These are phyloP conservation scores for Sciurus carolinensis DNA, from an alignment of 2,797 vertebrate genomes.

Conservation along the genomic window DNA sequence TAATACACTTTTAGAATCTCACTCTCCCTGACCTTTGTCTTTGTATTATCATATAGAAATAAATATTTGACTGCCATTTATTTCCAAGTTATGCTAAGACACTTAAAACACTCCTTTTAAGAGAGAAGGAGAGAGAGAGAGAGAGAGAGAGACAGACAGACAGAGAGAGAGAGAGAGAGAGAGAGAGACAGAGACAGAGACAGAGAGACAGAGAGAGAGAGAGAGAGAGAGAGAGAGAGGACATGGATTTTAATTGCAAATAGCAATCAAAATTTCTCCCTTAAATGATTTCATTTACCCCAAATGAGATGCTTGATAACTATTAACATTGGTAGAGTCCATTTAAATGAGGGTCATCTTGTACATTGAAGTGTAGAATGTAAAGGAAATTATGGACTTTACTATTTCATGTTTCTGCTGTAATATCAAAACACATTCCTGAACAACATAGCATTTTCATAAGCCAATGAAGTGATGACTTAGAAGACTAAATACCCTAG, in stretches of 20 bases:
- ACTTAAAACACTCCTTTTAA: not conserved
- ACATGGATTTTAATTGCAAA: not conserved
- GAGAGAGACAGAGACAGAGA: not conserved
- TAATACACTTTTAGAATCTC: not conserved
- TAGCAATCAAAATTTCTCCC: not conserved
- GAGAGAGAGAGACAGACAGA: no score
- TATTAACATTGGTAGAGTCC: not conserved
- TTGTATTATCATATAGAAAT: not conserved
- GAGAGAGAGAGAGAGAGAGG: not conserved
- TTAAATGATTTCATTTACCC: not conserved
- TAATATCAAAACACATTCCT: constrained; percentile 28
- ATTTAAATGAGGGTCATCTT: constrained; percentile 13
- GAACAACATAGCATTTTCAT: not conserved
- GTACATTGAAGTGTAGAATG: not conserved
- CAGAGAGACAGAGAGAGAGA: no score
- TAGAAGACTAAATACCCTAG: not conserved
- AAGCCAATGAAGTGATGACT: not conserved
- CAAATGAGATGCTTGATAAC: not conserved
- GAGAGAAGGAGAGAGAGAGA: not conserved
- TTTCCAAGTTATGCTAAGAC: not conserved
- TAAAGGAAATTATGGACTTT: constrained; percentile 16
- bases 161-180: no score
- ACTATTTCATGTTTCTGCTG: not conserved
- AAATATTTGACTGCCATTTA: not conserved
- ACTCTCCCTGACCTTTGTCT: not conserved